Base-by-base conservation (phyloP, 2,888 invertebrate species). In the Drosophila merina region DNA sequence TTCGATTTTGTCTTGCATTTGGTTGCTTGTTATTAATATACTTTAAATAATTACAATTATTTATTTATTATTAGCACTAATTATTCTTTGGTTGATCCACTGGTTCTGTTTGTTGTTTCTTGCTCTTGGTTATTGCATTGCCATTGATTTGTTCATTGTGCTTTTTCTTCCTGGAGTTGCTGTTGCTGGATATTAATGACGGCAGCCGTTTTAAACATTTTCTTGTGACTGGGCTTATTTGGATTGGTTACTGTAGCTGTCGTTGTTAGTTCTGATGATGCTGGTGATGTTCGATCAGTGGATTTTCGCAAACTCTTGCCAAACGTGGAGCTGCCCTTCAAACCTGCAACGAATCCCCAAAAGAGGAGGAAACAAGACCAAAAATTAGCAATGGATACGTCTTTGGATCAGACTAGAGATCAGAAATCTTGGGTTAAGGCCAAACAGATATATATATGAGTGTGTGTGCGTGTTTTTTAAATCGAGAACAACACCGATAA, bases 71-170 rank as follows among this genome's bases (percentile, higher is more conserved):
- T 86, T 90, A 88, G 88, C 89, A 90, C 89, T 90, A 90, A 89
- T 79, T 85, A 90, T 89, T 91, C 92, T 91, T 91, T 91, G 91
- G 91, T 91, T 91, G 89, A 85, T 91, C 90, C 91, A 91, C 91
- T 91, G 91, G 91, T 91, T 91, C 86, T 77, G 89, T 73, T 71
- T 73, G 68, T 57, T 72, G 52, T 59, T 64, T 54, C 72, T 57
- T 51, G 73, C 47, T 67, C 59, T 75, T 75, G 71, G 59, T 74
- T 80, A 68, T 72, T 70, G 67, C 57, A 63, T 79, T 79, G 66
- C 3, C 28, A 28, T 28, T 28, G 28, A 4, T 47, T 71, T 70
- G 70, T 77, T 80, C 84, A 80, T 83, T 80, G 87, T 81, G 80
- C 86, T 84, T 86, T 86, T 73, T 81, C 85, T 45, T 83, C 72